Conservation (phyloP, 1,140 invertebrate species). For the Capitella teleta region DNA sequence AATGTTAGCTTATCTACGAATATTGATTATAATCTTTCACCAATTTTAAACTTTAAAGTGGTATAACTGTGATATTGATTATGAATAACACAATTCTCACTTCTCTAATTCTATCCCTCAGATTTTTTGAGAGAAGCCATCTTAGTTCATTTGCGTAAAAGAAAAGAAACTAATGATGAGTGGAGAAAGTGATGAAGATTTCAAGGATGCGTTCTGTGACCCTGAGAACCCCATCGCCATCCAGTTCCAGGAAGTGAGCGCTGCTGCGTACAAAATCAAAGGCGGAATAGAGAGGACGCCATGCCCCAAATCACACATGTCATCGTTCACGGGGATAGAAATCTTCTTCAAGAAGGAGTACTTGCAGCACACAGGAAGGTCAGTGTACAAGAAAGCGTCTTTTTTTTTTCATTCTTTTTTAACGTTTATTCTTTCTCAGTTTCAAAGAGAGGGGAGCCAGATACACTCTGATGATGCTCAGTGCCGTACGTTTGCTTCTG, state of each 20-base stretch:
- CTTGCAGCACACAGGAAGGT: slow-evolving; percentile 82
- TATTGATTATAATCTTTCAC: too few species aligned
- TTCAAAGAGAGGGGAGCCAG: slow-evolving; percentile 88
- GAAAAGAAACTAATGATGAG: too few species aligned
- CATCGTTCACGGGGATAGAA: slow-evolving; percentile 51
- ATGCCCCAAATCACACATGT: slow-evolving; percentile 54
- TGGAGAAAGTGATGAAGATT: slow-evolving; percentile 9
- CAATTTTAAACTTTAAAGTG: too few species aligned
- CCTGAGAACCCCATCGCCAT: slow-evolving; percentile 62
- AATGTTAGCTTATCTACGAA: too few species aligned
- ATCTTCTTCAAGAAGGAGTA: slow-evolving; percentile 89
- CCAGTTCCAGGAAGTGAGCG: slow-evolving; percentile 76
- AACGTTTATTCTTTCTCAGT: slow-evolving; percentile 41
- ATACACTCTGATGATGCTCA: slow-evolving; percentile 66
- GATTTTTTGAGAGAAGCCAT: too few species aligned
- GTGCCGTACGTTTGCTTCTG: slow-evolving; percentile 26
- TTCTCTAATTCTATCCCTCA: too few species aligned
- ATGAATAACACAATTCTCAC: too few species aligned
- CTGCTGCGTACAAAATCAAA: slow-evolving; percentile 77
- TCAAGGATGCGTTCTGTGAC: slow-evolving; percentile 62
- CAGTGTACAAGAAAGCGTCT: slow-evolving; percentile 12
- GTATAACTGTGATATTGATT: too few species aligned
- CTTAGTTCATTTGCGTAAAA: too few species aligned
- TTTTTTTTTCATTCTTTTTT: not conserved
- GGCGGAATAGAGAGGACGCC: slow-evolving; percentile 70